Percentiles rank a stretch among this genome's conserved stretches.
Evolutionary conservation across 2,113 vertebrate species (phyloP).

Genomic region (Spea multiplicata): DNA sequence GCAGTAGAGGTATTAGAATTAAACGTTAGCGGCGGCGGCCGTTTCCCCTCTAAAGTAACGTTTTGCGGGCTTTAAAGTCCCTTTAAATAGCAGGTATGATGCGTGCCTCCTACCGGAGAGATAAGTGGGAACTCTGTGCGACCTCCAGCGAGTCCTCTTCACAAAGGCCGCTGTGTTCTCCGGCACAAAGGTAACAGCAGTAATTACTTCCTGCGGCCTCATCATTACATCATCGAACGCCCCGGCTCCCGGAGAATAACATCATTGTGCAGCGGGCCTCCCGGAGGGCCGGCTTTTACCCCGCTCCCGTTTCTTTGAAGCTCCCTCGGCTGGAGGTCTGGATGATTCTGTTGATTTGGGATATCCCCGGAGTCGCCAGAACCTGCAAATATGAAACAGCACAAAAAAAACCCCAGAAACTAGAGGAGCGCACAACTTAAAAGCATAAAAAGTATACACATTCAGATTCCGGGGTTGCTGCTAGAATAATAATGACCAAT

Average conservation of each 20-base stretch:
- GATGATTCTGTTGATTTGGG: conserved; percentile 3
- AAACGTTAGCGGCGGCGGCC: no score
- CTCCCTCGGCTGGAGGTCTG: background rate
- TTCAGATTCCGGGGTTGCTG: no score
- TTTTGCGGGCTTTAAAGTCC: no score
- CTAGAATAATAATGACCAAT: no score
- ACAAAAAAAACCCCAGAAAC: no score
- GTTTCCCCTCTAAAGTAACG: no score
- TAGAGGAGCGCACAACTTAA: no score
- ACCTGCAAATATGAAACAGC: no score
- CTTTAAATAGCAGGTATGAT: no score
- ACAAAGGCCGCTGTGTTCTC: conserved; percentile 27
- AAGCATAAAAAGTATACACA: no score
- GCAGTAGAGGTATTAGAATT: no score
- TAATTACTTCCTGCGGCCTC: conserved; percentile 17
- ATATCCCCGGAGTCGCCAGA: background rate
- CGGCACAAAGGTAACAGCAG: background rate
- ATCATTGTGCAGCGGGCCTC: conserved; percentile 17
- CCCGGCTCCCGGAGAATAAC: conserved; percentile 7
- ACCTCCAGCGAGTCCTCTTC: background rate
- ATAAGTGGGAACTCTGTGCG: background rate
- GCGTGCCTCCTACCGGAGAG: background rate
- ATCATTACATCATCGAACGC: background rate
- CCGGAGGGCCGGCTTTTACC: background rate
- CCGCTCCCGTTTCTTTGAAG: background rate